A percentile compares a stretch with the other conserved stretches of the same genome.
phyloP scores from a whole-genome alignment of 2,888 invertebrate species.

The Scelioninae gen. 1 region DNA sequence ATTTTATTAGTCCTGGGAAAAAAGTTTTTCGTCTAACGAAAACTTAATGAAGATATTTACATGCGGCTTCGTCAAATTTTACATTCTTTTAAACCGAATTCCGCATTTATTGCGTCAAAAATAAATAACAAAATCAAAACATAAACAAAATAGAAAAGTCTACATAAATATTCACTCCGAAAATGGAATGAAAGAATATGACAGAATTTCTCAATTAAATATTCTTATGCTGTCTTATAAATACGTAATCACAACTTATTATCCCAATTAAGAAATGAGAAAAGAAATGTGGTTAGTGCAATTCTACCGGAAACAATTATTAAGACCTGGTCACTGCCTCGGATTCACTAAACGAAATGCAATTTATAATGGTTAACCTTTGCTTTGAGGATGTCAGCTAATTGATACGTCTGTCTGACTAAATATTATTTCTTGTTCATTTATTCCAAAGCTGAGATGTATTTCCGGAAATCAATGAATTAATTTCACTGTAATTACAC shows the following conservation, averaged over 20 bases:
- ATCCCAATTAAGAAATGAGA: constrained; percentile 71
- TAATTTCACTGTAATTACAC: too few species aligned
- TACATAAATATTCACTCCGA: not conserved
- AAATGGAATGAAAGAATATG: not conserved
- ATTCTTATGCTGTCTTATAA: constrained; percentile 82
- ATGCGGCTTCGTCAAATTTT: constrained; percentile 9
- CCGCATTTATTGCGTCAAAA: not conserved
- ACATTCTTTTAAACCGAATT: not conserved
- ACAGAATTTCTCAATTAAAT: not conserved
- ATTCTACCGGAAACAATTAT: constrained; percentile 79
- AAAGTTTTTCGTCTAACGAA: constrained; percentile 5
- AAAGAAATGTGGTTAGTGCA: constrained; percentile 55
- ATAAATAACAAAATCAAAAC: not conserved
- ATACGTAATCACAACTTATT: constrained; percentile 68
- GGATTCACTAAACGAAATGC: constrained; percentile 74
- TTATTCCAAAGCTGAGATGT: constrained; percentile 14
- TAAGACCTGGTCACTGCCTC: constrained; percentile 75
- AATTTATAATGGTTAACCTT: constrained; percentile 77
- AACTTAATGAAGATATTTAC: constrained; percentile 35
- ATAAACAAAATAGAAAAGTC: not conserved
- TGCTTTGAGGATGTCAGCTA: constrained; percentile 75
- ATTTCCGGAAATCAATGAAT: not conserved
- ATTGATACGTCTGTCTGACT: constrained; percentile 72
- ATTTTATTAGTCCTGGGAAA: constrained; percentile 41
- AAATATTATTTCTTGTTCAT: constrained; percentile 22